These are phyloP conservation scores for Nemapogon koenigi DNA, from an alignment of 2,888 invertebrate genomes.

Conservation along the genomic window DNA sequence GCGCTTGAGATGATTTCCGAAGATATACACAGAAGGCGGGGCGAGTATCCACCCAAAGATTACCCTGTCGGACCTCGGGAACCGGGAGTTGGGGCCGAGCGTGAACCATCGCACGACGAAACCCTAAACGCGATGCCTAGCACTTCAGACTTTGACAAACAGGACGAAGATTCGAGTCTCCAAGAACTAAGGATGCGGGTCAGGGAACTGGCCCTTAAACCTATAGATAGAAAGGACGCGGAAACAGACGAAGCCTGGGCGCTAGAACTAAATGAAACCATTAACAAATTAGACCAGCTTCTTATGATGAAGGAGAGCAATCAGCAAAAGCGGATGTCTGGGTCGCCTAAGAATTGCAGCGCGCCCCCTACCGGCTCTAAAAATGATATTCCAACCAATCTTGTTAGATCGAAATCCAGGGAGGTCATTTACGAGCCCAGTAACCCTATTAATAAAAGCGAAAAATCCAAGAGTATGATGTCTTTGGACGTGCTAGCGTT, in stretches of 20 bases:
- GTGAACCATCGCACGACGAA: constrained; percentile 54
- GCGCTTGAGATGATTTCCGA: constrained; percentile 91
- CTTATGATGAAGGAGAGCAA: constrained; percentile 71
- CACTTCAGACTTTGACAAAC: constrained; percentile 24
- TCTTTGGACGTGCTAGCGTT: constrained; percentile 49
- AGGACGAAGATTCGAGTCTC: constrained; percentile 62
- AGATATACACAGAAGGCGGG: constrained; percentile 81
- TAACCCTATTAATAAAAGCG: constrained; percentile 38
- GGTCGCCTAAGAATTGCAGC: constrained; percentile 40
- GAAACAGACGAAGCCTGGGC: constrained; percentile 77
- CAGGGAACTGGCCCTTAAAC: constrained; percentile 75
- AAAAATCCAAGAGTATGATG: constrained; percentile 58
- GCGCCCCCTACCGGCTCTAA: constrained; percentile 49
- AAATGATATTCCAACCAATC: constrained; percentile 34
- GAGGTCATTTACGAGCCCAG: constrained; percentile 43
- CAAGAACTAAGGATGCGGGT: constrained; percentile 74
- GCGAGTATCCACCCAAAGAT: constrained; percentile 57
- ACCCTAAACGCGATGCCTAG: constrained; percentile 20
- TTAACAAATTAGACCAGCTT: constrained; percentile 78
- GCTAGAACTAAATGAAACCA: constrained; percentile 75
- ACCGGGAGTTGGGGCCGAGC: constrained; percentile 80
- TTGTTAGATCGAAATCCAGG: constrained; percentile 41
- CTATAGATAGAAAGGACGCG: constrained; percentile 75
- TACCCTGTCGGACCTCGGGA: constrained; percentile 64
- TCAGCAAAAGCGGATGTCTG: constrained; percentile 56